Percentiles rank a stretch among this genome's conserved stretches.
phyloP scores from a whole-genome alignment of 2,888 invertebrate genomes.

The Eristalis intricaria region DNA sequence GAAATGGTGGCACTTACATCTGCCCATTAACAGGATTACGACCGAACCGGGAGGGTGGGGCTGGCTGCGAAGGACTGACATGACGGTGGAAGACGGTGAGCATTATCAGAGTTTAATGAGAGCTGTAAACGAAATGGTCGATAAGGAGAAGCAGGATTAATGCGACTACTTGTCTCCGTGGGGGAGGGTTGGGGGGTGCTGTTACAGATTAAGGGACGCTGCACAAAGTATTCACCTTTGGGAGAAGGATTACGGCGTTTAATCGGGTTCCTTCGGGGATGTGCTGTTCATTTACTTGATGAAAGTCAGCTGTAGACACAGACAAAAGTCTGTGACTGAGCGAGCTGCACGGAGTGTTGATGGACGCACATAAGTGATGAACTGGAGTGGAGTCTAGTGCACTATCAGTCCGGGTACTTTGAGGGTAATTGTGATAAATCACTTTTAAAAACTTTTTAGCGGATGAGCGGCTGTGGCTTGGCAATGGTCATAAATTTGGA shows the following conservation, averaged over 20 bases:
- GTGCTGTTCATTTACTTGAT: not conserved
- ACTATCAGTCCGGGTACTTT: too few species aligned
- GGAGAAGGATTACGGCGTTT: not conserved
- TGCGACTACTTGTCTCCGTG: conserved; percentile 3
- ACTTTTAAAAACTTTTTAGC: too few species aligned
- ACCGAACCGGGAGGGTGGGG: not conserved
- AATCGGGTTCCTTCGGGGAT: not conserved
- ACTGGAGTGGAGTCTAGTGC: too few species aligned
- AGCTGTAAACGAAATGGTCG: conserved; percentile 15
- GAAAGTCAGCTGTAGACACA: not conserved
- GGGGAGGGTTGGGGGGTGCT: not conserved
- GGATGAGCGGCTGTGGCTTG: too few species aligned
- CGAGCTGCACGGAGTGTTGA: too few species aligned
- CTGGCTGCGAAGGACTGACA: not conserved
- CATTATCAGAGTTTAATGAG: conserved; percentile 16
- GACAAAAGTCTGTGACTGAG: too few species aligned
- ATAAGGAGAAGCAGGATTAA: conserved; percentile 7
- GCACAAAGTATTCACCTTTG: not conserved
- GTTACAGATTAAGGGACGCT: not conserved
- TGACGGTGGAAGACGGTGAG: too few species aligned
- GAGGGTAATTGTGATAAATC: too few species aligned
- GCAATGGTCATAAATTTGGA: too few species aligned
- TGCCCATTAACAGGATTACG: conserved; percentile 10
- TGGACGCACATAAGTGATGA: too few species aligned
- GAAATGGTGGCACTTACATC: not conserved